Percentiles rank a stretch among this genome's conserved stretches.
phyloP scores from a whole-genome alignment of 2,797 vertebrate species.

The Yasuhikotakia modesta region DNA sequence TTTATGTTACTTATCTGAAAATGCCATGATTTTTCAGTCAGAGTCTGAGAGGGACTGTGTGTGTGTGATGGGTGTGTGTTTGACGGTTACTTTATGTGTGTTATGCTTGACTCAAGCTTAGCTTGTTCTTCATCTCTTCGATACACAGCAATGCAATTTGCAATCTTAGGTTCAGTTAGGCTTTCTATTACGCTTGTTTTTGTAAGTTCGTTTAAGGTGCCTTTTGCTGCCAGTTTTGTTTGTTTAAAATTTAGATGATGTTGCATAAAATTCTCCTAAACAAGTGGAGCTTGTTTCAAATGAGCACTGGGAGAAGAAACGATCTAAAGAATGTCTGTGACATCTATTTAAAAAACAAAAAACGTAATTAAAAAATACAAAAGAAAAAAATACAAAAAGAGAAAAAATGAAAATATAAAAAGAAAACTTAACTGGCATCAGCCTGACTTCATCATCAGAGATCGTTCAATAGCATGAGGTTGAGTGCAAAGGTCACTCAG shows the following conservation, averaged over 20 bases:
- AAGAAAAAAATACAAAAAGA: conserved; percentile 33
- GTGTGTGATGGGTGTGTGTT: conserved; percentile 21
- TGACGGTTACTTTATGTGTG: conserved; percentile 56
- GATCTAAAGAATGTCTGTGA: conserved; percentile 59
- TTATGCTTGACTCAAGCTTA: conserved; percentile 68
- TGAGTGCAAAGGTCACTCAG: conserved; percentile 45
- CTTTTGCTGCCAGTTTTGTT: conserved; percentile 82
- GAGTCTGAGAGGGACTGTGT: conserved; percentile 25
- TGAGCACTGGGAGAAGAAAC: conserved; percentile 73
- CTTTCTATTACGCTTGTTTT: conserved; percentile 59
- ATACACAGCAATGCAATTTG: conserved; percentile 74
- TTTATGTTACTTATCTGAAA: conserved; percentile 29
- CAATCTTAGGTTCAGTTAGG: conserved; percentile 66
- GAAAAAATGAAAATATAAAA: conserved; percentile 40
- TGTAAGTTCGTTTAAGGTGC: conserved; percentile 64
- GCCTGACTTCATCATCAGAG: conserved; percentile 60
- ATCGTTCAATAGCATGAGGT: conserved; percentile 50
- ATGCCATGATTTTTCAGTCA: conserved; percentile 23
- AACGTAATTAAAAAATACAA: conserved; percentile 30
- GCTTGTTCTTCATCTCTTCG: conserved; percentile 66
- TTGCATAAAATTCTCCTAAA: conserved; percentile 71
- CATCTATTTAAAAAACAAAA: conserved; percentile 52
- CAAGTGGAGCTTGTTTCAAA: conserved; percentile 73
- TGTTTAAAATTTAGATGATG: conserved; percentile 68
- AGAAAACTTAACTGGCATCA: conserved; percentile 58